Conservation (phyloP, 2,113 vertebrate species). For the Bujurquina vittata region DNA sequence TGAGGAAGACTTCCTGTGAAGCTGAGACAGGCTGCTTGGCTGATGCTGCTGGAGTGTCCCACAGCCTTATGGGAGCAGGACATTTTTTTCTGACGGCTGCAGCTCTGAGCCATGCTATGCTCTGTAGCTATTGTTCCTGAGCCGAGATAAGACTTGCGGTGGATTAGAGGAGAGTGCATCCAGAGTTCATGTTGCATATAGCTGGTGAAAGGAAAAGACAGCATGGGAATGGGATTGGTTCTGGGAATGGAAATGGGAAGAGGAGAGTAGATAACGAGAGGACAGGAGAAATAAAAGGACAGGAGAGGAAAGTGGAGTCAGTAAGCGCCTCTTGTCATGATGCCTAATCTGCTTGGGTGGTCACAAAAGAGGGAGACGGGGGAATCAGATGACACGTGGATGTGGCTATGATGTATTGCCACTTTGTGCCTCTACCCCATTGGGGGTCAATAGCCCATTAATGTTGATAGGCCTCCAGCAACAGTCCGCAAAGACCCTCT, state of each 20-base stretch:
- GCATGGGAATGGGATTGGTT: conserved; percentile 50
- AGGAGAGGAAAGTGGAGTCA: not conserved
- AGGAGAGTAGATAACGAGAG: conserved; percentile 21
- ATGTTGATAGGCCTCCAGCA: conserved; percentile 62
- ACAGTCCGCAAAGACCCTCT: conserved; percentile 50
- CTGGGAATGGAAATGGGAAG: conserved; percentile 30
- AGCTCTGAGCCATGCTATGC: conserved; percentile 37
- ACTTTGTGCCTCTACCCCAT: conserved; percentile 61
- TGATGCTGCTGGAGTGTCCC: conserved; percentile 38
- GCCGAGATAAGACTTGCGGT: conserved; percentile 64
- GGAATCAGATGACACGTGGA: conserved; percentile 60
- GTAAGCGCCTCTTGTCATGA: conserved; percentile 24
- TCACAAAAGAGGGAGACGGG: conserved; percentile 24
- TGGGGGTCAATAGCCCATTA: conserved; percentile 80
- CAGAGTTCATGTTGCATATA: conserved; percentile 71
- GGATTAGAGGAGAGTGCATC: conserved; percentile 74
- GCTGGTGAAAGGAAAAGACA: conserved; percentile 39
- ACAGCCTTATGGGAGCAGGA: conserved; percentile 49
- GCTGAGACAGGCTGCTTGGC: conserved; percentile 58
- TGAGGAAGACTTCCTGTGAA: conserved; percentile 50
- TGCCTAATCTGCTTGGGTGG: conserved; percentile 63
- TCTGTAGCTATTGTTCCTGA: conserved; percentile 70
- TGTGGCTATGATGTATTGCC: conserved; percentile 73
- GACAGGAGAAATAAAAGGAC: not conserved
- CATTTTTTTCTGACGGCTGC: conserved; percentile 58